phyloP scores from a whole-genome alignment of 2,113 vertebrate species.

The Morone saxatilis region DNA sequence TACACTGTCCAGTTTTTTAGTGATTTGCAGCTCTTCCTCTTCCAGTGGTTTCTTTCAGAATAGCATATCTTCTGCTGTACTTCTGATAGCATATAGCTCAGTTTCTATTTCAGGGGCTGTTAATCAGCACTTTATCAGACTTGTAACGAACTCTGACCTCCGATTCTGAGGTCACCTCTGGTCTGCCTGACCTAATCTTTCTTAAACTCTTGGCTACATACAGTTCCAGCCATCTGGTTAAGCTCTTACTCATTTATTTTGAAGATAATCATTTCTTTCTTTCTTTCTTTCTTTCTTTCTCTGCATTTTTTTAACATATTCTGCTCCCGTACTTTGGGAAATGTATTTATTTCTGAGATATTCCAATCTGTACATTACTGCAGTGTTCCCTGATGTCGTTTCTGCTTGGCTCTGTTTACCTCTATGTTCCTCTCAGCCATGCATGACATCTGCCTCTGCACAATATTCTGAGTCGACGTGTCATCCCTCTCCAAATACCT shows the following conservation, averaged over 20 bases:
- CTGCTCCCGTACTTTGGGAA: neutral
- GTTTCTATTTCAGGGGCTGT: too few relatives aligned
- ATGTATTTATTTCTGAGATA: neutral
- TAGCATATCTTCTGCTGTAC: too few relatives aligned
- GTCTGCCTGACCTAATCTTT: too few relatives aligned
- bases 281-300: neutral
- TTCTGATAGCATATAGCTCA: too few relatives aligned
- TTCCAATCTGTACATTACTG: neutral
- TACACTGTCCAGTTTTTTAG: too few relatives aligned
- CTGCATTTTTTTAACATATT: neutral
- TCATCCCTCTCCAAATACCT: constrained; percentile 21
- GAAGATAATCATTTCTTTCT: neutral
- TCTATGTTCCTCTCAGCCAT: constrained; percentile 37
- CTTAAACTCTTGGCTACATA: neutral
- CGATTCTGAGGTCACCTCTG: too few relatives aligned
- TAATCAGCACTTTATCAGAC: too few relatives aligned
- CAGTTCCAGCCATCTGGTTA: neutral
- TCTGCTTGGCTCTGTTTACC: constrained; percentile 29
- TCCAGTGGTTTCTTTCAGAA: too few relatives aligned
- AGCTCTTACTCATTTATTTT: neutral
- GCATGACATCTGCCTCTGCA: constrained; percentile 54
- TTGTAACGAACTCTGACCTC: too few relatives aligned
- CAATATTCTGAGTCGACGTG: constrained; percentile 24
- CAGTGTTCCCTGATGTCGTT: neutral
- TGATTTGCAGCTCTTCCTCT: too few relatives aligned